Evolutionary conservation across 2,797 vertebrate genomes (phyloP).

Genomic region (Meriones psammophilus): DNA sequence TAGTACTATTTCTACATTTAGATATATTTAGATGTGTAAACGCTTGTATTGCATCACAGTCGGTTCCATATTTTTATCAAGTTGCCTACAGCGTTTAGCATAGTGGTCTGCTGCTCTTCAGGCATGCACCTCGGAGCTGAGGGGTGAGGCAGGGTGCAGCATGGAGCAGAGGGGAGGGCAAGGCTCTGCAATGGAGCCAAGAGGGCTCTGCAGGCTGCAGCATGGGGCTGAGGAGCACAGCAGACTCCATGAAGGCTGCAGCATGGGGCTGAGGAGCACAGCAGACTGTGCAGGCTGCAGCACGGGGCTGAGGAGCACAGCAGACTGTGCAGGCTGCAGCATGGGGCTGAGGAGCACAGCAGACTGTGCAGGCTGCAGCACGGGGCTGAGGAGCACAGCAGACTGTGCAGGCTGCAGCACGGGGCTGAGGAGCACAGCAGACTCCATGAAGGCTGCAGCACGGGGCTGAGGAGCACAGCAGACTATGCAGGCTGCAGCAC

Average conservation of each 20-base stretch:
- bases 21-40: background rate
- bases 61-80: background rate
- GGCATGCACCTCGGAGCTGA: background rate
- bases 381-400: background rate
- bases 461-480: background rate
- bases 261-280: background rate
- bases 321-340: background rate
- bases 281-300: background rate
- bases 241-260: background rate
- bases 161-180: background rate
- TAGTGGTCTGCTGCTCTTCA: background rate
- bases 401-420: background rate
- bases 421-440: background rate
- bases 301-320: background rate
- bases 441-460: background rate
- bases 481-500: too few species aligned
- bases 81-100: background rate
- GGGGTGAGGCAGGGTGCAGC: background rate
- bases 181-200: background rate
- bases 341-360: background rate
- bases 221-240: background rate
- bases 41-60: background rate
- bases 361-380: too few species aligned
- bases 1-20: background rate
- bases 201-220: background rate